Evolutionary conservation across 2,113 vertebrate species (phyloP), one percentile per base, ranked within the genome.

Genomic region (Cavia porcellus): DNA sequence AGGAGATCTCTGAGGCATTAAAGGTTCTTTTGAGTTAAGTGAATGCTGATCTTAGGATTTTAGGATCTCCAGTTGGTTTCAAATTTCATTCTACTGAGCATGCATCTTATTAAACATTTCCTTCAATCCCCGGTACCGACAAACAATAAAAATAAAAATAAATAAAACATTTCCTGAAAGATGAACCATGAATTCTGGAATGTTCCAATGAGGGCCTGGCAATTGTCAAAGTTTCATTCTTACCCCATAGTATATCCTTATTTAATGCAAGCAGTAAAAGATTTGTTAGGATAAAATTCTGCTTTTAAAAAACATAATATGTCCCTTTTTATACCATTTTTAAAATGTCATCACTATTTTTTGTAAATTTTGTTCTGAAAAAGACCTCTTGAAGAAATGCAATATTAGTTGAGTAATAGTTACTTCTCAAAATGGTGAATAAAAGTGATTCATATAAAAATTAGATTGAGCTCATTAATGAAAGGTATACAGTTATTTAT

Each of bases 31-130:
- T 5, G 28, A 89, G 25, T 59, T 62, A 66, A 45, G 35, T 70
- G 38, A 59, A 59, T 22, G 4, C 47, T 45, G 17, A 12, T 66
- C 28, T 20, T 20, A 59, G 55, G 55, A 55, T 55, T 17, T 52
- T 8, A 11, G 32, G 28, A 28, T 50, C 66, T 75, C 57, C 70
- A 32, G 8, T 38, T 86, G 42, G 35, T 82, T 92, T 81, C 32
- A 28, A 86, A 82, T 86, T 61, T 86, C 68, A 85, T n/a, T 87
- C 25, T 87, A 75, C 52, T 82, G 68, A 77, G 61, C 30, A 90
- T 68, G 6, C 35, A 75, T 86, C 64, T 91, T 84, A 22, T 74
- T 42, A 66, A 38, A 2, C 38, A 38, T 38, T 38, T 38, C 38
- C 38, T 38, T 38, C 38, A 38, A 38, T 38, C 38, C 38, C 38